Percentiles rank a stretch among this genome's conserved stretches.
These are phyloP conservation scores for Cotesia typhae DNA, from an alignment of 1,140 invertebrate genomes.

Conservation along the genomic window DNA sequence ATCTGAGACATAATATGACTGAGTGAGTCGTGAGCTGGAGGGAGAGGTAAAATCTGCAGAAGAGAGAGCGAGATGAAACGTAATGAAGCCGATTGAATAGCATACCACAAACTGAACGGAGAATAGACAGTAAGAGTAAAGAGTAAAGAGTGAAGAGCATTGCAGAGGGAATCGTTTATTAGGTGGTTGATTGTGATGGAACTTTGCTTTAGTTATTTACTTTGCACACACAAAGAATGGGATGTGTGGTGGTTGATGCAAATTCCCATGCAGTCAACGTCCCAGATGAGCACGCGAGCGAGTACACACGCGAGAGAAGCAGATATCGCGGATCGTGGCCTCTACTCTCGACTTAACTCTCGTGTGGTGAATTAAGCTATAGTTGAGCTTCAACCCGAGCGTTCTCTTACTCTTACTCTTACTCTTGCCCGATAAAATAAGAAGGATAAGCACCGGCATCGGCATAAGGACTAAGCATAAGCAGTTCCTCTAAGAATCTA, in stretches of 20 bases:
- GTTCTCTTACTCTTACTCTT: background rate
- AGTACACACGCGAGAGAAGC: constrained; percentile 31
- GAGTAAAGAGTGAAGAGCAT: background rate
- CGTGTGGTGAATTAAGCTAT: constrained; percentile 25
- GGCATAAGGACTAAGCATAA: background rate
- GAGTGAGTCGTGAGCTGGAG: background rate
- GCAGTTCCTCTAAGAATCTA: constrained; percentile 10
- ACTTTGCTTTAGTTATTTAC: constrained; percentile 17
- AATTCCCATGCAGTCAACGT: constrained; percentile 40
- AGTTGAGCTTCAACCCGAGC: background rate
- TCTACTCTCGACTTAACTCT: background rate
- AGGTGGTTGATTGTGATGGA: constrained; percentile 24
- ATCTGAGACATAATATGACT: background rate
- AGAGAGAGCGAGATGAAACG: background rate
- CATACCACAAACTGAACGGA: background rate
- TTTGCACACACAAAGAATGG: no score
- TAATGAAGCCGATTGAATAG: background rate
- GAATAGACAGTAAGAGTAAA: background rate
- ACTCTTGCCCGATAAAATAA: background rate
- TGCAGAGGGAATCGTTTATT: constrained; percentile 36
- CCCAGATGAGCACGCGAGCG: constrained; percentile 40
- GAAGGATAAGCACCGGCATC: background rate
- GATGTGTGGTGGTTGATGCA: constrained; percentile 19
- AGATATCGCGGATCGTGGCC: constrained; percentile 14
- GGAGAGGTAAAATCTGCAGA: background rate